phyloP scores from a whole-genome alignment of 1,140 invertebrate species.

The Propsilocerus akamusi region DNA sequence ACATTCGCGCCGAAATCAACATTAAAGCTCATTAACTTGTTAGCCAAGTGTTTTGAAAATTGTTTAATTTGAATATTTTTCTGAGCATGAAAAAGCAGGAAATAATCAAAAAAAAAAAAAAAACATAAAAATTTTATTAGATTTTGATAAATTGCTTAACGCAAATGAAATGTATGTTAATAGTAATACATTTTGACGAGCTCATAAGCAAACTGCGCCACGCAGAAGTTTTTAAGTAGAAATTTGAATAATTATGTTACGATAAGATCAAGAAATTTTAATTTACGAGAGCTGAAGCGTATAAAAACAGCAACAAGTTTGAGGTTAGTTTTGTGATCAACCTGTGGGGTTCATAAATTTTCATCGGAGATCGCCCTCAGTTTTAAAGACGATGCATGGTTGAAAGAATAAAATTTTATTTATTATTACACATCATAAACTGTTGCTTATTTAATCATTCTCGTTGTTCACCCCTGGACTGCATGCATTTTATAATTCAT shows the following conservation, averaged over 20 bases:
- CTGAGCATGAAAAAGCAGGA: neutral
- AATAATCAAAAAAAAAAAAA: constrained; percentile 1
- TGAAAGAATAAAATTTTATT: neutral
- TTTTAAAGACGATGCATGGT: neutral
- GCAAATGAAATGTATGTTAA: constrained; percentile 1
- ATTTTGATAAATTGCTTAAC: constrained; percentile 3
- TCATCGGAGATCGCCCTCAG: neutral
- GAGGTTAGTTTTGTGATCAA: neutral
- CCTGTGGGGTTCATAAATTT: constrained; percentile 1
- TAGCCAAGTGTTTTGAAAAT: constrained; percentile 2
- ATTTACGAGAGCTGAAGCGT: constrained; percentile 1
- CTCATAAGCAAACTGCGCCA: neutral
- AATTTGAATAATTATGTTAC: constrained; percentile 3
- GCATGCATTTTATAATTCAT: too few relatives aligned
- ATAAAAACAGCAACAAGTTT: neutral
- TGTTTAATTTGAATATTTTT: neutral
- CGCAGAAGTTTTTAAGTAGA: neutral
- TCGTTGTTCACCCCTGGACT: too few relatives aligned
- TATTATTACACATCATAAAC: too few relatives aligned
- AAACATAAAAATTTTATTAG: constrained; percentile 4
- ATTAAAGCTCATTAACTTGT: constrained; percentile 4
- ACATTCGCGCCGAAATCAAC: too few relatives aligned
- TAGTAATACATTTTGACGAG: too few relatives aligned
- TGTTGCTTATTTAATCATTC: too few relatives aligned
- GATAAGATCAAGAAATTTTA: constrained; percentile 1